phyloP scores from a whole-genome alignment of 2,113 vertebrate species.

The Nycticebus coucang region DNA sequence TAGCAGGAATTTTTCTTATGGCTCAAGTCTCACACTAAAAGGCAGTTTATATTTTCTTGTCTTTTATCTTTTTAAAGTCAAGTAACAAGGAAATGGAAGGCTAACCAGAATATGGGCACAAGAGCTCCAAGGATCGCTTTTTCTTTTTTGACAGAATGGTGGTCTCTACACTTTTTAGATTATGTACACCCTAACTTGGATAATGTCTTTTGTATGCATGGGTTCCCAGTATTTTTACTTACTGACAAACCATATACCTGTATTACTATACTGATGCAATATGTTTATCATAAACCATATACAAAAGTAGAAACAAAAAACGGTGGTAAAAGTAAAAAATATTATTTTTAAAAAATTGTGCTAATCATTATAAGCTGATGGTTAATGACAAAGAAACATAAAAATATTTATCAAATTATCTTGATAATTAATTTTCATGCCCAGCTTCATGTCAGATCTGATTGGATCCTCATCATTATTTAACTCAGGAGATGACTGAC shows the following conservation, averaged over 20 bases:
- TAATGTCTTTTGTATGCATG: neutral
- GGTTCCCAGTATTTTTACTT: neutral
- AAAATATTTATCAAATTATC: neutral
- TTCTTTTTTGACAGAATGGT: neutral
- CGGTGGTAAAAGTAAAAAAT: neutral
- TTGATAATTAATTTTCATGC: constrained; percentile 8
- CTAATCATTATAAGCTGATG: neutral
- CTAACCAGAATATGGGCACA: neutral
- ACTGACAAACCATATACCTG: neutral
- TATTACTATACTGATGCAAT: neutral
- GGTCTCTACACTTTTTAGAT: neutral
- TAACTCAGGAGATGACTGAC: neutral
- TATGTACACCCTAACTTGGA: fast-evolving
- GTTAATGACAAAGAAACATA: neutral
- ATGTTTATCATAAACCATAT: neutral
- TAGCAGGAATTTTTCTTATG: constrained; percentile 19
- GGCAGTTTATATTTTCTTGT: neutral
- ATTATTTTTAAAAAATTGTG: constrained; percentile 16
- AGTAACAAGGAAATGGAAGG: neutral
- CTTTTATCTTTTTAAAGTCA: neutral
- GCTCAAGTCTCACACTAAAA: neutral
- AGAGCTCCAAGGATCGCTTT: neutral
- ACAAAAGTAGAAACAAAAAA: neutral
- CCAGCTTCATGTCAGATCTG: neutral
- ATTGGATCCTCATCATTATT: neutral